These are phyloP conservation scores for Drosophila ananassae DNA, from an alignment of 1,140 invertebrate species.

Conservation along the genomic window DNA sequence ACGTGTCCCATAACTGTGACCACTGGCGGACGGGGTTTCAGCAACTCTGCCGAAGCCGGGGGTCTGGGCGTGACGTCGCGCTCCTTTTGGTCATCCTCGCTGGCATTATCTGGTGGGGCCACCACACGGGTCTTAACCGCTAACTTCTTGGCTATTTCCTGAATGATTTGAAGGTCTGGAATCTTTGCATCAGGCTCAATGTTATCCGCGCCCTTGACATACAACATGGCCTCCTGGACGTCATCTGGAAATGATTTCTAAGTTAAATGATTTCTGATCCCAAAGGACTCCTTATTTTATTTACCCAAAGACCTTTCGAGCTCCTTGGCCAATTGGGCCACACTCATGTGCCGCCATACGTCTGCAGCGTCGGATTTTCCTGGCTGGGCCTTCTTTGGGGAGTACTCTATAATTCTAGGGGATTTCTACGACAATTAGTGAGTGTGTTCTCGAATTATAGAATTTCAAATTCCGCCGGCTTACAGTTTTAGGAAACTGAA, in stretches of 20 bases:
- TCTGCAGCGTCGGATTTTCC: conserved; percentile 84
- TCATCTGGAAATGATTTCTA: conserved; percentile 85
- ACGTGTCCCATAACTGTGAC: conserved; percentile 99
- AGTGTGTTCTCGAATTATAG: conserved; percentile 33
- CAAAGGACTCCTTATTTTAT: background rate
- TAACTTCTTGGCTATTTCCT: conserved; percentile 88
- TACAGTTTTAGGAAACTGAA: background rate
- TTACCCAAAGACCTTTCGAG: conserved; percentile 84
- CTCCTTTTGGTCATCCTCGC: conserved; percentile 71
- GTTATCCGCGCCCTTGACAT: conserved; percentile 86
- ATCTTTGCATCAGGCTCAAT: conserved; percentile 84
- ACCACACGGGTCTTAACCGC: conserved; percentile 86
- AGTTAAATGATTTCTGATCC: too few relatives aligned
- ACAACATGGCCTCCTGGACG: conserved; percentile 88
- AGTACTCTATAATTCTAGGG: conserved; percentile 84
- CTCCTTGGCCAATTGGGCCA: conserved; percentile 88
- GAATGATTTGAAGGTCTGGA: conserved; percentile 86
- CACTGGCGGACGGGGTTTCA: conserved; percentile 92
- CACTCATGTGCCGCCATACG: conserved; percentile 92
- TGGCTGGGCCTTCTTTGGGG: conserved; percentile 83
- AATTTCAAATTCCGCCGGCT: conserved; percentile 1
- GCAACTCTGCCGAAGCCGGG: conserved; percentile 86
- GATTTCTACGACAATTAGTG: conserved; percentile 84
- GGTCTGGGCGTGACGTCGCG: conserved; percentile 86
- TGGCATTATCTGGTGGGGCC: conserved; percentile 83